A percentile compares a stretch with the other conserved stretches of the same genome.
phyloP scores from a whole-genome alignment of 2,888 invertebrate species.

The Volucella bombylans region DNA sequence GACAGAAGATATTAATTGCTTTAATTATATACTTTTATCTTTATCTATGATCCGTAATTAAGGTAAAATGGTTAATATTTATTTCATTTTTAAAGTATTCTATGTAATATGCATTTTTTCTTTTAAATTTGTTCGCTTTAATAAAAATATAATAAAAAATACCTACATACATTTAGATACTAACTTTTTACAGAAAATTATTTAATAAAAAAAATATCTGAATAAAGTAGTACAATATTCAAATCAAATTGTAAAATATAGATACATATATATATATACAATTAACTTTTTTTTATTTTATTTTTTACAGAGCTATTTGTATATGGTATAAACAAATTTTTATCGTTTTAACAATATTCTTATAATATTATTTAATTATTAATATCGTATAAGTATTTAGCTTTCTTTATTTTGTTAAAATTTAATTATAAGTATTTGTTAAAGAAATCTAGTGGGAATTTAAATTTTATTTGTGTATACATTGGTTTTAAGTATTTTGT shows the following conservation, averaged over 20 bases:
- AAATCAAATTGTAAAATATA: slow-evolving; percentile 34
- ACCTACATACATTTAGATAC: slow-evolving; percentile 52
- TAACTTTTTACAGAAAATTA: slow-evolving; percentile 44
- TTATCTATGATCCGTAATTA: slow-evolving; percentile 39
- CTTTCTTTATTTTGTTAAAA: slow-evolving; percentile 53
- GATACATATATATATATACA: slow-evolving; percentile 5
- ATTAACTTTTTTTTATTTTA: slow-evolving; percentile 29
- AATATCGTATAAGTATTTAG: slow-evolving; percentile 51
- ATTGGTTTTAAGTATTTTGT: slow-evolving; percentile 26
- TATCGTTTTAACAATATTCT: slow-evolving; percentile 18
- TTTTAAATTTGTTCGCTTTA: slow-evolving; percentile 37
- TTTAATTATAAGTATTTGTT: slow-evolving; percentile 68
- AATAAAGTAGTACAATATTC: slow-evolving; percentile 1
- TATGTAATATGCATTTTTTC: slow-evolving; percentile 31
- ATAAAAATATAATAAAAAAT: slow-evolving; percentile 52
- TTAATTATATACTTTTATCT: slow-evolving; percentile 35
- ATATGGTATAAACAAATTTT: slow-evolving; percentile 35
- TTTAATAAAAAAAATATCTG: slow-evolving; percentile 21
- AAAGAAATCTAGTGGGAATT: slow-evolving; percentile 45
- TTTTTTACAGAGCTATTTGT: slow-evolving; percentile 54
- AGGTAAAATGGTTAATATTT: slow-evolving; percentile 39
- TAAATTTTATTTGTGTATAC: slow-evolving; percentile 47
- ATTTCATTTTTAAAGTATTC: slow-evolving; percentile 38
- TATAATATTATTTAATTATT: slow-evolving; percentile 41
- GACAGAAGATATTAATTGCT: slow-evolving; percentile 13